These are phyloP conservation scores for Psilopsiagon aymara DNA, from an alignment of 2,113 vertebrate species.

Conservation along the genomic window DNA sequence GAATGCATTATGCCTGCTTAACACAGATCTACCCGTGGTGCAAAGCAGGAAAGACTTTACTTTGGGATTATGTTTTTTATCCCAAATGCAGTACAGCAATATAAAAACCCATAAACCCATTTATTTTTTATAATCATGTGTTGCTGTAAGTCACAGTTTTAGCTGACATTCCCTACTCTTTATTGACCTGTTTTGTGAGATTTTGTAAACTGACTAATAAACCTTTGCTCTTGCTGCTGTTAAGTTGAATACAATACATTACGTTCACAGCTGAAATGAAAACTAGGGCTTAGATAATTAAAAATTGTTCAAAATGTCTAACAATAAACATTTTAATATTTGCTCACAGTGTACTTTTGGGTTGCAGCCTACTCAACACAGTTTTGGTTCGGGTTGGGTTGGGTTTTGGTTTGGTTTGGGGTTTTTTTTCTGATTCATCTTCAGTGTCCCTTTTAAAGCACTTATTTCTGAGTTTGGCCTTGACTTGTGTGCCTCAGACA, in stretches of 20 bases:
- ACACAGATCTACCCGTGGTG: not conserved
- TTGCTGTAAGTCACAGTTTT: conserved; percentile 51
- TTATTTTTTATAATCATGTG: conserved; percentile 50
- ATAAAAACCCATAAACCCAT: conserved; percentile 39
- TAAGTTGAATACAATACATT: not conserved
- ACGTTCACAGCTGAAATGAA: conserved; percentile 6
- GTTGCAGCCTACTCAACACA: not conserved
- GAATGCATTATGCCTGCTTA: not conserved
- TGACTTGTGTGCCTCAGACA: not conserved
- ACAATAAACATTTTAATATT: not conserved
- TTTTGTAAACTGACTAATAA: conserved; percentile 57
- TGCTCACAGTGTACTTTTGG: not conserved
- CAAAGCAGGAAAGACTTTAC: not conserved
- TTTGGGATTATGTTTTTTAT: conserved; percentile 54
- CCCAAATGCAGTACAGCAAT: conserved; percentile 36
- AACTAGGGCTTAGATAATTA: conserved; percentile 7
- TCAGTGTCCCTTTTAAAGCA: not conserved
- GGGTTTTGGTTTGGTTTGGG: too few species aligned
- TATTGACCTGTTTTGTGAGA: conserved; percentile 50
- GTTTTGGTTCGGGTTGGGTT: too few species aligned
- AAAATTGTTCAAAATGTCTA: conserved; percentile 8
- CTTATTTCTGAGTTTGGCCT: not conserved
- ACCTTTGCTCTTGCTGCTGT: conserved; percentile 24
- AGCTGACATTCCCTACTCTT: conserved; percentile 24
- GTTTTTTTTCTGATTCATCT: not conserved